Conservation (phyloP, 1,140 invertebrate species). For the Scaptomyza graminum region DNA sequence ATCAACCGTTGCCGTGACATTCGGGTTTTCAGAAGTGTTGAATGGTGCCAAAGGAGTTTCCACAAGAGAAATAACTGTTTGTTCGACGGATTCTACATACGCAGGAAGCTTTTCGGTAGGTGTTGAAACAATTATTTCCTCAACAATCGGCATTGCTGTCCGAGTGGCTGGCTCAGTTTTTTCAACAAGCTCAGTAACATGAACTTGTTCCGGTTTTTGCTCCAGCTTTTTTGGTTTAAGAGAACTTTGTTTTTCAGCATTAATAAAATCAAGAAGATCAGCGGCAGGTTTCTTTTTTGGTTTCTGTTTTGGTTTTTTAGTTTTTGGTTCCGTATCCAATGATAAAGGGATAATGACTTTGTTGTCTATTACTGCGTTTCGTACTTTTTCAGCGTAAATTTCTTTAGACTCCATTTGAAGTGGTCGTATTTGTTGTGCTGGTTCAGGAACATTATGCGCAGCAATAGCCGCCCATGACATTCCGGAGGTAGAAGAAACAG, state of each 20-base stretch:
- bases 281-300: constrained; percentile 53
- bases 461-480: constrained; percentile 80
- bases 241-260: constrained; percentile 52
- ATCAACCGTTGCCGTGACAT: not conserved
- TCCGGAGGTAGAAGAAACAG: constrained; percentile 47
- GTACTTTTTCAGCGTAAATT: constrained; percentile 9
- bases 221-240: constrained; percentile 15
- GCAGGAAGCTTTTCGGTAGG: constrained; percentile 2
- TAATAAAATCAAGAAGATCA: constrained; percentile 61
- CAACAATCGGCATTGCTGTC: not conserved
- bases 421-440: constrained; percentile 65
- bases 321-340: constrained; percentile 57
- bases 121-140: not conserved
- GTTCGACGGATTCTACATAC: not conserved
- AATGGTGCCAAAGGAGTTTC: constrained; percentile 21
- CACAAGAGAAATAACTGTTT: not conserved
- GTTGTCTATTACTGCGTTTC: constrained; percentile 20
- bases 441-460: constrained; percentile 79
- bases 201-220: constrained; percentile 1
- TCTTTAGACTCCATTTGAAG: constrained; percentile 48
- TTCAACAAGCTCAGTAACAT: not conserved
- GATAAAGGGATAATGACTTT: constrained; percentile 53
- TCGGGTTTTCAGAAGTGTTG: not conserved
- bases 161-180: not conserved
- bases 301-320: constrained; percentile 73